Base-by-base conservation (phyloP, 1,140 invertebrate genomes). In the Phocides pigmalion region DNA sequence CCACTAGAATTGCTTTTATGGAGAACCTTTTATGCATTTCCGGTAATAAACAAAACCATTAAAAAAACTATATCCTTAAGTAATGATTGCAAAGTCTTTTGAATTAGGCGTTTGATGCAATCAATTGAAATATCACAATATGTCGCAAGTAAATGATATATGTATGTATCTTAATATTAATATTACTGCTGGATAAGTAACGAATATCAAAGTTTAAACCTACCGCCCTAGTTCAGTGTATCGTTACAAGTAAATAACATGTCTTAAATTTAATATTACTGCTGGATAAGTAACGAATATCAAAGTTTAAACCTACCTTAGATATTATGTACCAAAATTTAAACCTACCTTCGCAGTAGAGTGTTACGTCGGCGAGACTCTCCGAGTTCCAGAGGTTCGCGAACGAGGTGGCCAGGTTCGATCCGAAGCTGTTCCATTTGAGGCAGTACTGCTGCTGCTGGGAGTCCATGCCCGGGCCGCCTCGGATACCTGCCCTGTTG, bases 341-440 rank as follows among this genome's bases (percentile, higher is more conserved):
- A 35, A 46, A 76, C 94, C 94, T 91, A 97, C 96, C 96, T 94
- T 97, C 96, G 93, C 97, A 97, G 92, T 96, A 97, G 70, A 97
- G 92, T 79, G 95, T 97, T 83, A 97, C 96, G 93, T 97, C 97
- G 74, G 96, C 96, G 74, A 97, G 93, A 90, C 95, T 96, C 93
- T 97, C 97, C 82, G 96, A 97, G 93, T 97, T 97, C 93, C 96
- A 97, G 79, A 97, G 93, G 92, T 96, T 97, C 78, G 96, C 96
- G 92, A 97, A 97, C 74, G 96, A 95, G 75, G 96, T 96, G 69
- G 96, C 96, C 88, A 97, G 93, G 93, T 97, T 97, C 79, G 94
- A 96, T 84, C 96, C 96, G 92, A 97, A 97, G 93, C 96, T 97
- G 93, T 97, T 97, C 96, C 96, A 97, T 93, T 97, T 97, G 76